A percentile compares a stretch with the other conserved stretches of the same genome.
Conservation (phyloP, 1,140 invertebrate species). For the Arion vulgaris region DNA sequence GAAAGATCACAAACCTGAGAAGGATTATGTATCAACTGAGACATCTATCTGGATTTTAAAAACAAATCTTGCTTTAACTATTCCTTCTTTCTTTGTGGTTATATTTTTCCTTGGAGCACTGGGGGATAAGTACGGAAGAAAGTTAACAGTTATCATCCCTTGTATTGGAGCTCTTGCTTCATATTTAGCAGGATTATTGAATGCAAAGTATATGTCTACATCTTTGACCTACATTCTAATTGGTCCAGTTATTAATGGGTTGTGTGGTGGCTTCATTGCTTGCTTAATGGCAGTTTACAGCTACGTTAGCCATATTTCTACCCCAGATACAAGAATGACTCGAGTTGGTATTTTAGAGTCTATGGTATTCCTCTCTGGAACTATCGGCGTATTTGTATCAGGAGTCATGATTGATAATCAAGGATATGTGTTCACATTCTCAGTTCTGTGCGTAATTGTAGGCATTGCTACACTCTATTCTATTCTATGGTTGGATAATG, state of each 20-base stretch:
- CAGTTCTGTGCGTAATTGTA: slow-evolving; percentile 66
- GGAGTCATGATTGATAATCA: slow-evolving; percentile 70
- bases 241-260: slow-evolving; percentile 70
- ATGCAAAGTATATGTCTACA: slow-evolving; percentile 75
- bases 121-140: slow-evolving; percentile 83
- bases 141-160: slow-evolving; percentile 87
- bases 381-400: slow-evolving; percentile 71
- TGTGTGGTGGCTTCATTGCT: slow-evolving; percentile 88
- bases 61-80: slow-evolving; percentile 68
- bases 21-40: slow-evolving; percentile 65
- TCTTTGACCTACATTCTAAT: slow-evolving; percentile 68
- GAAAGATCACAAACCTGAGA: slow-evolving; percentile 52
- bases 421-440: slow-evolving; percentile 54
- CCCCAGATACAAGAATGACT: slow-evolving; percentile 84
- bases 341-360: slow-evolving; percentile 86
- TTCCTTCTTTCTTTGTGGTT: slow-evolving; percentile 71
- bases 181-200: slow-evolving; percentile 83
- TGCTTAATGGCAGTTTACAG: slow-evolving; percentile 92
- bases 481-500: slow-evolving; percentile 64
- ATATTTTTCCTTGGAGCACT: slow-evolving; percentile 77
- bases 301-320: slow-evolving; percentile 89
- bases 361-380: slow-evolving; percentile 74
- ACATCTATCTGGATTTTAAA: slow-evolving; percentile 72
- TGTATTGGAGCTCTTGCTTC: slow-evolving; percentile 86
- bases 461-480: slow-evolving; percentile 69